These are phyloP conservation scores for Ricordea florida DNA, from an alignment of 92 coral and sea anemone genomes.

Conservation along the genomic window DNA sequence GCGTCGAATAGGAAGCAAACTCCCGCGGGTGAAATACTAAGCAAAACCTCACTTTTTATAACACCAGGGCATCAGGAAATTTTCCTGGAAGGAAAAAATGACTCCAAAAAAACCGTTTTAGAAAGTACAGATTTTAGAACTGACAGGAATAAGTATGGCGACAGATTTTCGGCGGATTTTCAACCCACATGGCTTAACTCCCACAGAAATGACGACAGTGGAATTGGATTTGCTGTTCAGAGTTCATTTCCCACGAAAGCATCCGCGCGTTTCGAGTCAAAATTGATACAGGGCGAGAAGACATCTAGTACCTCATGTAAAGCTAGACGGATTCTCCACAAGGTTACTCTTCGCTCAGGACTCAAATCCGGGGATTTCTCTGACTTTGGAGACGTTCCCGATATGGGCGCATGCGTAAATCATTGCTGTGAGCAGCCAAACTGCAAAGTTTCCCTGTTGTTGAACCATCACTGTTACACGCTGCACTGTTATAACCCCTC, in stretches of 20 bases:
- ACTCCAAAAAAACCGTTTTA: no score
- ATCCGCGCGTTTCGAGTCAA: slow-evolving; percentile 2
- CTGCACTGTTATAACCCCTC: slow-evolving; percentile 56
- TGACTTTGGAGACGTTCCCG: slow-evolving; percentile 76
- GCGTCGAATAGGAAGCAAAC: not conserved
- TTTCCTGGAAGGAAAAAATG: no score
- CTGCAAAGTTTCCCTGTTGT: slow-evolving; percentile 76
- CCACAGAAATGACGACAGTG: not conserved
- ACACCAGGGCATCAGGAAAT: no score
- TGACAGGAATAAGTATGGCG: no score
- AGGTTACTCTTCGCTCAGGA: slow-evolving; percentile 82
- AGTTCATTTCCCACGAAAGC: slow-evolving; percentile 3
- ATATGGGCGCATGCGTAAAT: slow-evolving; percentile 66
- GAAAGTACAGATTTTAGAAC: not conserved
- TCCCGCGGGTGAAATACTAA: not conserved
- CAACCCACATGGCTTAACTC: not conserved
- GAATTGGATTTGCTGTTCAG: not conserved
- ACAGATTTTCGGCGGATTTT: not conserved
- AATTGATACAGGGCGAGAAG: not conserved
- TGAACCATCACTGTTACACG: slow-evolving; percentile 71
- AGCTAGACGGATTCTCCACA: slow-evolving; percentile 45
- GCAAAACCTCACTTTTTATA: no score
- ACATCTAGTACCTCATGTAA: slow-evolving; percentile 15
- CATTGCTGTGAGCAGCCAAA: slow-evolving; percentile 70
- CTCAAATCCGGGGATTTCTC: slow-evolving; percentile 89